phyloP scores from a whole-genome alignment of 2,113 vertebrate species.

The Ramphastos sulfuratus region DNA sequence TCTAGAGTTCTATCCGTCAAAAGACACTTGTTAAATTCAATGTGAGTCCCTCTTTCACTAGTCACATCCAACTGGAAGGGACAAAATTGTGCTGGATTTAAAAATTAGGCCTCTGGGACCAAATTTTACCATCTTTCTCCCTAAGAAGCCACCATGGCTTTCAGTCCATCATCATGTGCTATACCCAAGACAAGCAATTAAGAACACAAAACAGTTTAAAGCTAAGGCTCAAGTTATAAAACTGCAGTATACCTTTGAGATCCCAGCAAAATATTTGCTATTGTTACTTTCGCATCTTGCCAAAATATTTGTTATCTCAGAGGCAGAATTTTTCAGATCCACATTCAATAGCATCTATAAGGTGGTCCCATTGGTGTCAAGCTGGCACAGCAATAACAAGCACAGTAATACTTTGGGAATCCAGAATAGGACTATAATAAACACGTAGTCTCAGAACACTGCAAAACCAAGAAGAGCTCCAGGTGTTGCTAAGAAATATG shows the following conservation, averaged over 20 bases:
- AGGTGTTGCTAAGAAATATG: neutral
- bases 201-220: conserved; percentile 12
- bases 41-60: neutral
- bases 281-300: conserved; percentile 11
- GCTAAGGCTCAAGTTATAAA: conserved; percentile 31
- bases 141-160: conserved; percentile 5
- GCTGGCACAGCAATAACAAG: neutral
- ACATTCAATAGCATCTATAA: neutral
- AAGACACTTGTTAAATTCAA: neutral
- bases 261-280: conserved; percentile 51
- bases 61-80: neutral
- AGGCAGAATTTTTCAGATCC: conserved; percentile 12
- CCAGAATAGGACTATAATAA: neutral
- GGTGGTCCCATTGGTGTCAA: conserved; percentile 29
- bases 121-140: conserved; percentile 25
- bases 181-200: conserved; percentile 68
- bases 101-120: conserved; percentile 53
- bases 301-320: conserved; percentile 51
- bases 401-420: conserved; percentile 26
- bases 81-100: conserved; percentile 24
- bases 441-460: neutral
- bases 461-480: neutral
- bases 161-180: conserved; percentile 35
- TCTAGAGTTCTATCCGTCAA: neutral
- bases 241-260: conserved; percentile 40